These are phyloP conservation scores for Paraescarpia echinospica DNA, from an alignment of 1,140 invertebrate genomes.

Conservation along the genomic window DNA sequence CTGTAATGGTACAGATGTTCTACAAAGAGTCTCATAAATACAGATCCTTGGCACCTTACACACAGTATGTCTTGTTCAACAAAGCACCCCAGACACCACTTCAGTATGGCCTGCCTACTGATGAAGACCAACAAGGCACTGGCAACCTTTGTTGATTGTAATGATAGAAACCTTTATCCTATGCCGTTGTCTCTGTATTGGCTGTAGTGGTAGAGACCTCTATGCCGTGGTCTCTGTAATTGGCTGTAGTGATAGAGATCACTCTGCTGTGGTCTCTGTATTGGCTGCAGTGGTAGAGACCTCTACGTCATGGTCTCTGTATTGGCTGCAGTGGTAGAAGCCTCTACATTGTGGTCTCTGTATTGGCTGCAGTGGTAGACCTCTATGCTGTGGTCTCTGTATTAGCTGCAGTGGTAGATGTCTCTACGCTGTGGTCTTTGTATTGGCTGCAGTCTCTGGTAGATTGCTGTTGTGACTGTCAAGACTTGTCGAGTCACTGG, in stretches of 20 bases:
- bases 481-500: slow-evolving; percentile 17
- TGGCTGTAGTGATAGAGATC: too few relatives aligned
- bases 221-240: too few relatives aligned
- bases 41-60: too few relatives aligned
- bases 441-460: background rate
- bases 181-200: background rate
- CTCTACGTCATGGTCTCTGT: too few relatives aligned
- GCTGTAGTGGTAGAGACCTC: background rate
- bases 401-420: background rate
- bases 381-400: background rate
- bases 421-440: background rate
- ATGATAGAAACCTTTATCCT: background rate
- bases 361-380: too few relatives aligned
- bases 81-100: too few relatives aligned
- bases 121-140: background rate
- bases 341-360: too few relatives aligned
- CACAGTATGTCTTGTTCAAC: too few relatives aligned
- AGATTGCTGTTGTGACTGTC: slow-evolving; percentile 15
- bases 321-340: too few relatives aligned
- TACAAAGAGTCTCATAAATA: background rate
- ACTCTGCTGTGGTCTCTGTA: too few relatives aligned
- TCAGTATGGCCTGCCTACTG: background rate
- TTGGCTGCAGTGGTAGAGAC: too few relatives aligned
- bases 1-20: background rate
- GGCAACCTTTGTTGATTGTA: background rate